Evolutionary conservation across 2,113 vertebrate genomes (phyloP).

Genomic region (Mirza zaza): DNA sequence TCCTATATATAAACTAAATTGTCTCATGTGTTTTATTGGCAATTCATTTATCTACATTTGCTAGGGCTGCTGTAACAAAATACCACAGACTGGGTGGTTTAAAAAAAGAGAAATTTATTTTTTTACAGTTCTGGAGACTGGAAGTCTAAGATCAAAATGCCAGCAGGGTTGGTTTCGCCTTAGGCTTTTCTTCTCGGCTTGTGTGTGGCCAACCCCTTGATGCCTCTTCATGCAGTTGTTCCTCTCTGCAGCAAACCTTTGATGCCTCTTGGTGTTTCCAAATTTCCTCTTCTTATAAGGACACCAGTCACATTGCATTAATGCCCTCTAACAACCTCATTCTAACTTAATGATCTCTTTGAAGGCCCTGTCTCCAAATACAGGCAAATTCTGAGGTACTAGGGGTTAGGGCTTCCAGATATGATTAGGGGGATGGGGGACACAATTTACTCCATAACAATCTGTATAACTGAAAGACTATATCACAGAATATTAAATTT

Average conservation of each 20-base stretch:
- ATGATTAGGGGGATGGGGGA: background rate
- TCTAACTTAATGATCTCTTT: background rate
- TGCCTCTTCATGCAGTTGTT: accelerated
- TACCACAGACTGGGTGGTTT: background rate
- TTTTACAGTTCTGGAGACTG: background rate
- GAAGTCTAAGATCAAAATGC: background rate
- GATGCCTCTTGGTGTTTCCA: background rate
- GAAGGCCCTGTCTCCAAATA: background rate
- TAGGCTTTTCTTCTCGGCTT: background rate
- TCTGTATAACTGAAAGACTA: background rate
- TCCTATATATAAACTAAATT: background rate
- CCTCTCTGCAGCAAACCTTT: background rate
- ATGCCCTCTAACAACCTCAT: background rate
- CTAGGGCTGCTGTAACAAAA: background rate
- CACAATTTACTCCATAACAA: background rate
- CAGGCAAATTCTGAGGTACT: background rate
- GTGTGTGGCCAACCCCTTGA: accelerated
- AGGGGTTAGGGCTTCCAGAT: background rate
- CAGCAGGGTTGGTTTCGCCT: background rate
- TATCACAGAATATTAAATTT: background rate
- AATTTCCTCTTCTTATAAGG: background rate
- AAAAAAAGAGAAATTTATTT: background rate
- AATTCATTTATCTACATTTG: background rate
- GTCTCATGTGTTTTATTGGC: background rate
- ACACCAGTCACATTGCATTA: background rate